phyloP scores from a whole-genome alignment of 2,797 vertebrate genomes.

The Sus cebifrons region DNA sequence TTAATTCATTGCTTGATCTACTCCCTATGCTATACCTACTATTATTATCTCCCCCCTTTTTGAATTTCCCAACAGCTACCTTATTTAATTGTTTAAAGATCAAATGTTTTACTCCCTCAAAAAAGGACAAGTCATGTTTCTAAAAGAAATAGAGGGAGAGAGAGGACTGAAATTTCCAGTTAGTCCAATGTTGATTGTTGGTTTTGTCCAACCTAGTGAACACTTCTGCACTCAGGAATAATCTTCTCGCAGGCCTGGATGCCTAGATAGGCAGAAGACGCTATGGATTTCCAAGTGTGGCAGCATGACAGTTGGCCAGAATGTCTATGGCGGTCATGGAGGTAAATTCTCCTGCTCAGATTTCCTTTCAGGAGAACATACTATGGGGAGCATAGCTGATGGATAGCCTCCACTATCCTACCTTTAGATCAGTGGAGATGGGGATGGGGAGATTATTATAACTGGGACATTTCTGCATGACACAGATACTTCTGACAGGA shows the following conservation, averaged over 20 bases:
- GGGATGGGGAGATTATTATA: not conserved
- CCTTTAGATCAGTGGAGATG: too few species aligned
- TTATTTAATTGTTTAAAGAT: slow-evolving; percentile 12
- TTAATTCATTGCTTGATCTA: not conserved
- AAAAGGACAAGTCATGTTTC: not conserved
- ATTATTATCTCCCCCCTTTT: not conserved
- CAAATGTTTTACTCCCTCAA: not conserved
- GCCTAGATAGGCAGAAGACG: not conserved
- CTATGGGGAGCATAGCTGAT: too few species aligned
- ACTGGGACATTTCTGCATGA: not conserved
- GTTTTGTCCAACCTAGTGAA: not conserved
- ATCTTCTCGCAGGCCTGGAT: not conserved
- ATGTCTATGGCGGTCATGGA: too few species aligned
- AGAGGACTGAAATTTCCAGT: not conserved
- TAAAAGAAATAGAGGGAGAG: not conserved
- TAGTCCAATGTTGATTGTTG: not conserved
- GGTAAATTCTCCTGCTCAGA: too few species aligned
- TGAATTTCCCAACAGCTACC: not conserved
- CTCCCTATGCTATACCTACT: too few species aligned
- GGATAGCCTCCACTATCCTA: too few species aligned
- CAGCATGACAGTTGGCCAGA: too few species aligned
- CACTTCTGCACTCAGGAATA: not conserved
- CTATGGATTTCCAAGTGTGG: too few species aligned
- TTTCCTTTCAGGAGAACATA: too few species aligned
- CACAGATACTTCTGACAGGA: not conserved